A percentile compares a stretch with the other conserved stretches of the same genome.
These are phyloP conservation scores for Trissoscelio sp. DNA, from an alignment of 2,888 invertebrate genomes.

Conservation along the genomic window DNA sequence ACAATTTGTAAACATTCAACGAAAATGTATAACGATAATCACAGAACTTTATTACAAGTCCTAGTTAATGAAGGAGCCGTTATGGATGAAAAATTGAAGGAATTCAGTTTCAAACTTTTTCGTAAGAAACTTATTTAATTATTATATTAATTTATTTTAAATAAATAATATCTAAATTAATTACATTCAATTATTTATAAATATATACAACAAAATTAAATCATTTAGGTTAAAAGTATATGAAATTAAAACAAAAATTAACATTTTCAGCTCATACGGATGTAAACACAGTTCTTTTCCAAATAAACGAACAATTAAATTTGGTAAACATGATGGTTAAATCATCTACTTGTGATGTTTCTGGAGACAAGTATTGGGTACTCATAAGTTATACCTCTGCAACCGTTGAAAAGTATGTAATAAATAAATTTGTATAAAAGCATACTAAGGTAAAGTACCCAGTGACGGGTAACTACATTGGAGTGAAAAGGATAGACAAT, in stretches of 20 bases:
- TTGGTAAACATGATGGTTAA: constrained; percentile 76
- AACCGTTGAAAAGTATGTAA: constrained; percentile 71
- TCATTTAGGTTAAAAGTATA: neutral
- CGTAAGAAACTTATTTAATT: too few relatives aligned
- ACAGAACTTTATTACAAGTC: constrained; percentile 31
- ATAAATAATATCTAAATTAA: too few relatives aligned
- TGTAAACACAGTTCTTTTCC: constrained; percentile 48
- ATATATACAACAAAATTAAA: too few relatives aligned
- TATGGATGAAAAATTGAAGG: constrained; percentile 34
- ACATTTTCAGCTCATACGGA: constrained; percentile 35
- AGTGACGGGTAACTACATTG: too few relatives aligned
- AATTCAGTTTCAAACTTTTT: constrained; percentile 34
- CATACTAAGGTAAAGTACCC: too few relatives aligned
- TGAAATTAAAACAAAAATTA: neutral
- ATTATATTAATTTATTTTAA: too few relatives aligned
- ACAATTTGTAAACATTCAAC: too few relatives aligned
- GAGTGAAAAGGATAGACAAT: too few relatives aligned
- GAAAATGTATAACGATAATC: constrained; percentile 36
- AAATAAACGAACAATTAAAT: constrained; percentile 76
- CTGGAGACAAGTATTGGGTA: constrained; percentile 78
- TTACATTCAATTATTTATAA: too few relatives aligned
- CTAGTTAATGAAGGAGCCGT: constrained; percentile 32
- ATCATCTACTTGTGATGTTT: constrained; percentile 76
- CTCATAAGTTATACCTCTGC: constrained; percentile 73
- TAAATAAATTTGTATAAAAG: too few relatives aligned